A percentile compares a stretch with the other conserved stretches of the same genome.
Conservation (phyloP, 1,140 invertebrate species). For the Adelges cooleyi region DNA sequence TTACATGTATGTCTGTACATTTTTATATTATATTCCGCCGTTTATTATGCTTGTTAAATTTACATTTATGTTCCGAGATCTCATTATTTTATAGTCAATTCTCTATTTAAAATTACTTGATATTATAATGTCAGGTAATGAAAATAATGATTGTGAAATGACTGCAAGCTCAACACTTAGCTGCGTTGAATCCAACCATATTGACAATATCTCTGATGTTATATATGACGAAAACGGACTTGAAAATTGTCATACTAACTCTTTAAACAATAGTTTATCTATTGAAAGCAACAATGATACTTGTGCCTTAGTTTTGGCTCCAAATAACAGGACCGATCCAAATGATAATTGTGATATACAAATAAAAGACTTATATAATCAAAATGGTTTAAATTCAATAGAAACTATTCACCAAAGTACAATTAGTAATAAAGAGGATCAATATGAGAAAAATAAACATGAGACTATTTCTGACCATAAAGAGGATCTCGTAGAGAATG, state of each 20-base stretch:
- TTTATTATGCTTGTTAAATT: too few relatives aligned
- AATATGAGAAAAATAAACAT: too few relatives aligned
- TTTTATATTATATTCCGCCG: too few relatives aligned
- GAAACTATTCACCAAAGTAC: slow-evolving; percentile 12
- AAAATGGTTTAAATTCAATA: slow-evolving; percentile 7
- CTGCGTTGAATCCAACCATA: neutral
- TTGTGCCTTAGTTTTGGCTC: neutral
- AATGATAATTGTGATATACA: too few relatives aligned
- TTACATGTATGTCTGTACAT: too few relatives aligned
- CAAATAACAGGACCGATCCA: too few relatives aligned
- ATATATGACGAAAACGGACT: neutral
- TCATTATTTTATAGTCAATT: too few relatives aligned
- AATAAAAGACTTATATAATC: neutral
- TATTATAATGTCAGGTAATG: too few relatives aligned
- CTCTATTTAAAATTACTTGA: too few relatives aligned
- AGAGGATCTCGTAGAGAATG: slow-evolving; percentile 5
- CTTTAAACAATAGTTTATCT: neutral
- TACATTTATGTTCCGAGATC: too few relatives aligned
- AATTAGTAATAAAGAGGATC: slow-evolving; percentile 18
- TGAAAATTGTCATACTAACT: neutral
- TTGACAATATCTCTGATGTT: neutral
- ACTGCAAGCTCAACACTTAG: too few relatives aligned
- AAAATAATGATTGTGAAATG: too few relatives aligned
- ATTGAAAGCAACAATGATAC: neutral
- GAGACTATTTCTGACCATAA: slow-evolving; percentile 10